phyloP scores from a whole-genome alignment of 2,113 vertebrate species.

The Echinops telfairi region DNA sequence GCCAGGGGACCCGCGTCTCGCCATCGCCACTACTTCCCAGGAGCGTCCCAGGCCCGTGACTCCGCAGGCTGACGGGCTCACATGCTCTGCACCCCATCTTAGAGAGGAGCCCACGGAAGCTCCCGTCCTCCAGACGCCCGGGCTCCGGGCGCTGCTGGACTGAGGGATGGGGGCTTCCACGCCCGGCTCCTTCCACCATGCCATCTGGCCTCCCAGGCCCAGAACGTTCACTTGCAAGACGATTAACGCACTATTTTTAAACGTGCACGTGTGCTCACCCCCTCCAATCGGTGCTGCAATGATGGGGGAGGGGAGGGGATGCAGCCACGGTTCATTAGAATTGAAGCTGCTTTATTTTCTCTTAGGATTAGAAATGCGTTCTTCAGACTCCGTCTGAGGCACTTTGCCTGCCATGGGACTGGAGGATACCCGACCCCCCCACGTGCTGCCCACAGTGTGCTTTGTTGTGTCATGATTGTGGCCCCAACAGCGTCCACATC shows the following conservation, averaged over 20 bases:
- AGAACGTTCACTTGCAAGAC: slow-evolving; percentile 16
- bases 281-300: slow-evolving; percentile 42
- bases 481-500: slow-evolving; percentile 69
- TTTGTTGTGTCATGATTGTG: slow-evolving; percentile 85
- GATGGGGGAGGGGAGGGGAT: neutral
- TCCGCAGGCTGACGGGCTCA: no score
- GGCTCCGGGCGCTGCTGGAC: no score
- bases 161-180: neutral
- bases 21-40: no score
- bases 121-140: no score
- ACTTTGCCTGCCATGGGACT: slow-evolving; percentile 16
- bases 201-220: slow-evolving; percentile 75
- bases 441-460: slow-evolving; percentile 79
- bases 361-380: slow-evolving; percentile 76
- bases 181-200: neutral
- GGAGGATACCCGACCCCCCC: slow-evolving; percentile 53
- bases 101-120: neutral
- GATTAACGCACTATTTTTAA: slow-evolving; percentile 79
- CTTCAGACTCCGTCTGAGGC: slow-evolving; percentile 66
- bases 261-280: slow-evolving; percentile 62
- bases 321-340: slow-evolving; percentile 61
- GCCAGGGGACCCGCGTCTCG: no score
- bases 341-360: slow-evolving; percentile 59
- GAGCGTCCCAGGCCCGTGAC: no score
- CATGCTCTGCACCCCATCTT: no score